A percentile compares a stretch with the other conserved stretches of the same genome.
phyloP scores from a whole-genome alignment of 2,888 invertebrate species.

The Adineta ricciae region DNA sequence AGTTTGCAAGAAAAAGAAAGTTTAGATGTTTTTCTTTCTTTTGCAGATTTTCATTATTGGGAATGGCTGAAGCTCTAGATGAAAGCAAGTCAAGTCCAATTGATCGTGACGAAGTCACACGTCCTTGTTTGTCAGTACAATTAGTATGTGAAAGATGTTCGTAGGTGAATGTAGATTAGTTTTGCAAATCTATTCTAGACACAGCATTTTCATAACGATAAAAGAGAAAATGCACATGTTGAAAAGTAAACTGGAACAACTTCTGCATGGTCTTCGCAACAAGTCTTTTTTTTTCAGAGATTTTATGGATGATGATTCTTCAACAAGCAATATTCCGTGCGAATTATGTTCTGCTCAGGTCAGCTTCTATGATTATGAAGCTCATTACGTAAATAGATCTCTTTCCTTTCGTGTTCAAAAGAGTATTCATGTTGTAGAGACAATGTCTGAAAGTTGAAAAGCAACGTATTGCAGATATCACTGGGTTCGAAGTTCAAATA shows the following conservation, averaged over 20 bases:
- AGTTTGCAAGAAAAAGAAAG: neutral
- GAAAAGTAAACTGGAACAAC: neutral
- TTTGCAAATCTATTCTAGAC: neutral
- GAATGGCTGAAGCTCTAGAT: neutral
- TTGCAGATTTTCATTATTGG: neutral
- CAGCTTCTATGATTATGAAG: neutral
- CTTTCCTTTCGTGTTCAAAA: neutral
- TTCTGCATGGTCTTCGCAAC: too few relatives aligned
- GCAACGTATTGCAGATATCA: neutral
- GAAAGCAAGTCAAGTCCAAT: neutral
- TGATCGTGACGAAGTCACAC: neutral
- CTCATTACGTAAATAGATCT: neutral
- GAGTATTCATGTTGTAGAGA: neutral
- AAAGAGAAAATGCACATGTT: neutral
- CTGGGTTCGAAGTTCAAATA: neutral
- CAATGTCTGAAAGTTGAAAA: neutral
- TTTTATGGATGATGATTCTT: neutral
- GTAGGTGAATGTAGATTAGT: neutral
- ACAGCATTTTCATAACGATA: neutral
- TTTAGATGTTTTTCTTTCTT: neutral
- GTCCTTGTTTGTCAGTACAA: neutral
- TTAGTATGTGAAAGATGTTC: neutral
- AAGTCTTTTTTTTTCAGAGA: too few relatives aligned
- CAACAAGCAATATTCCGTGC: neutral
- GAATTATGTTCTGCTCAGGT: neutral